Percentiles rank a stretch among this genome's conserved stretches.
Evolutionary conservation across 2,113 vertebrate genomes (phyloP).

Genomic region (Campylomormyrus numenius): DNA sequence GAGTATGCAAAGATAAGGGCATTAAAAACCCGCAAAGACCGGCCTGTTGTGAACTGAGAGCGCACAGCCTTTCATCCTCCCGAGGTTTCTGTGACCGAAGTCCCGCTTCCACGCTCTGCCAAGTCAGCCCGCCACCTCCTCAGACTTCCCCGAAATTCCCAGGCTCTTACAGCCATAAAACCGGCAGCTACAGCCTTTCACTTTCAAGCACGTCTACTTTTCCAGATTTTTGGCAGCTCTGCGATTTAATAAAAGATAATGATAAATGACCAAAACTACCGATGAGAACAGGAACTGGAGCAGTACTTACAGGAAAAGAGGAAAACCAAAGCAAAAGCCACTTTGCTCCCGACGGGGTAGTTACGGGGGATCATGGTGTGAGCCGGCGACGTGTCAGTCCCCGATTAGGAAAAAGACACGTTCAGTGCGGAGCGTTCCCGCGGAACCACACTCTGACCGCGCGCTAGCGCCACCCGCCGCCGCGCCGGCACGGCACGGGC

Average conservation of each 20-base stretch:
- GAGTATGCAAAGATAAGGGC: background rate
- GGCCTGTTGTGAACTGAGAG: background rate
- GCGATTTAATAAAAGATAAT: background rate
- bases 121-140: background rate
- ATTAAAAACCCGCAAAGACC: background rate
- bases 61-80: constrained; percentile 8
- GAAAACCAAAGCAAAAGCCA: constrained; percentile 43
- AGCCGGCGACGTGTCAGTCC: constrained; percentile 30
- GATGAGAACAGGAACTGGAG: constrained; percentile 31
- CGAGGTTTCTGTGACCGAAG: background rate
- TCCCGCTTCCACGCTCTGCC: background rate
- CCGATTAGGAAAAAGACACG: constrained; percentile 19
- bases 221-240: constrained; percentile 10
- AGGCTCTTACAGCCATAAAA: background rate
- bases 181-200: background rate
- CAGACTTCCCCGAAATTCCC: background rate
- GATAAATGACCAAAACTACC: constrained; percentile 18
- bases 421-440: constrained; percentile 24
- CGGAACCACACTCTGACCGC: constrained; percentile 39
- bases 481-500: constrained; percentile 38
- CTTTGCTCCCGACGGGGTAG: constrained; percentile 35
- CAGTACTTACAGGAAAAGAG: constrained; percentile 54
- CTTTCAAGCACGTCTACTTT: constrained; percentile 4
- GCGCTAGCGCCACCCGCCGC: constrained; percentile 3
- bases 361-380: constrained; percentile 45